A percentile compares a stretch with the other conserved stretches of the same genome.
Conservation (phyloP, 2,888 invertebrate species). For the Muscina levida region DNA sequence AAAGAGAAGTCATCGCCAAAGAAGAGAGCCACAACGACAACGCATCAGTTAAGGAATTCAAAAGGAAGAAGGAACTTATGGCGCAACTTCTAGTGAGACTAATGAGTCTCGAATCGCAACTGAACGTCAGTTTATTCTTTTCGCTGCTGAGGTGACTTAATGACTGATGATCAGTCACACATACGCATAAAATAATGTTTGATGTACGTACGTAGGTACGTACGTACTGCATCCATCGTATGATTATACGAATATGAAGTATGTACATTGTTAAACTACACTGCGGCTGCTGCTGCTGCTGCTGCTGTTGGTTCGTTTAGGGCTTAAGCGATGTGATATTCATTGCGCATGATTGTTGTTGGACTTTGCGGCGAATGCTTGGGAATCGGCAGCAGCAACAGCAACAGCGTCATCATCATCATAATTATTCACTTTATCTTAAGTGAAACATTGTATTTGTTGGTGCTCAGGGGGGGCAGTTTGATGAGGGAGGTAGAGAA, state of each 20-base stretch:
- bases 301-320: slow-evolving; percentile 6
- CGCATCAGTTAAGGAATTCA: background rate
- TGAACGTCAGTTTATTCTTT: background rate
- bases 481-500: too few species aligned
- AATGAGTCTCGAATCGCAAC: slow-evolving; percentile 13
- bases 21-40: slow-evolving; percentile 66
- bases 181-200: slow-evolving; percentile 5
- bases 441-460: slow-evolving; percentile 4
- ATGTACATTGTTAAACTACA: slow-evolving; percentile 1
- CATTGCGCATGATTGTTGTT: background rate
- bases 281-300: background rate
- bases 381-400: slow-evolving; percentile 16
- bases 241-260: background rate
- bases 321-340: background rate
- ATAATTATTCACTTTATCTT: slow-evolving; percentile 54
- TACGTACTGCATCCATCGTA: too few species aligned
- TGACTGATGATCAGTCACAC: slow-evolving; percentile 54
- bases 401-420: background rate
- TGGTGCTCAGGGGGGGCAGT: background rate
- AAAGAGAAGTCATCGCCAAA: slow-evolving; percentile 73
- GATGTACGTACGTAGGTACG: slow-evolving; percentile 2
- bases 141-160: slow-evolving; percentile 17
- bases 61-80: background rate
- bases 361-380: background rate
- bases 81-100: background rate